Conservation (phyloP, 2,113 vertebrate species). For the Bubo blakistoni region DNA sequence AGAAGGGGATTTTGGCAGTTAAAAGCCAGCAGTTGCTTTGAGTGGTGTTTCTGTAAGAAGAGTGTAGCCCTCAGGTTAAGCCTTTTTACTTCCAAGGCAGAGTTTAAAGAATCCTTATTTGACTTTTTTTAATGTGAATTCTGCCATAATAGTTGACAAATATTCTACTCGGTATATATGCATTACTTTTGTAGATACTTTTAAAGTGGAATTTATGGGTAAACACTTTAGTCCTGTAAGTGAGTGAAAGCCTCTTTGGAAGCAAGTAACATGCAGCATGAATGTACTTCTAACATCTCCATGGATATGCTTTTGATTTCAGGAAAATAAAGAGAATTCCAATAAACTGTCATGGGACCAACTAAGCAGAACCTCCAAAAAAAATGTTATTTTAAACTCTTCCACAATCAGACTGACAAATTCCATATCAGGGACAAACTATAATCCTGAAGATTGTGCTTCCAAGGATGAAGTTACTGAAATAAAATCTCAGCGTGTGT, state of each 20-base stretch:
- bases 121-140: neutral
- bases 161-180: neutral
- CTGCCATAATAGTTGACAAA: neutral
- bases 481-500: constrained; percentile 24
- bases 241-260: neutral
- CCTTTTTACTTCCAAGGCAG: neutral
- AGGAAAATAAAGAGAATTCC: constrained; percentile 76
- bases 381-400: neutral
- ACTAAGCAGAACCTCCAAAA: neutral
- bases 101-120: neutral
- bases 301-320: constrained; percentile 2
- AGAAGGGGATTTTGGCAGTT: neutral
- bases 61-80: neutral
- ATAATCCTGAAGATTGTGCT: neutral
- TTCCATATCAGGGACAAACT: neutral
- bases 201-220: neutral
- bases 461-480: constrained; percentile 21
- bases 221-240: neutral
- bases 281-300: neutral
- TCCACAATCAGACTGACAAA: constrained; percentile 6
- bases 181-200: neutral
- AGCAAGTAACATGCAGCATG: neutral
- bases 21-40: neutral
- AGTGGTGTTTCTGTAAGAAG: neutral
- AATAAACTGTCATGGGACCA: neutral